phyloP scores from a whole-genome alignment of 2,113 vertebrate species.

The Lampris incognitus region DNA sequence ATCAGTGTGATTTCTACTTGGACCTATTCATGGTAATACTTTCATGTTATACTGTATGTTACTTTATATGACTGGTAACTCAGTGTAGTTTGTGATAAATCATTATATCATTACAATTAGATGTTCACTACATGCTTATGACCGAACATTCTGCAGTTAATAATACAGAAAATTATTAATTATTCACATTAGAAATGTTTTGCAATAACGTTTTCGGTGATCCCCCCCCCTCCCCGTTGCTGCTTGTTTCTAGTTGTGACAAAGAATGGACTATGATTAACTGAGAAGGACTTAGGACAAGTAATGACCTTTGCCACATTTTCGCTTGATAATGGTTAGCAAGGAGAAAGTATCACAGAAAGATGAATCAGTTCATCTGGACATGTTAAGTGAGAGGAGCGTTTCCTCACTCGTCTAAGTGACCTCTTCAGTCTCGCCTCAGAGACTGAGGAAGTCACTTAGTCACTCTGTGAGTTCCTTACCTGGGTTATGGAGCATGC shows the following conservation, averaged over 20 bases:
- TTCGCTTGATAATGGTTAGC: conserved; percentile 18
- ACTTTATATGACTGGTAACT: conserved; percentile 61
- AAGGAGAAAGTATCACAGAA: conserved; percentile 16
- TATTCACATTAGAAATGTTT: conserved; percentile 36
- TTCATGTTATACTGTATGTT: conserved; percentile 68
- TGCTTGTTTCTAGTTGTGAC: conserved; percentile 68
- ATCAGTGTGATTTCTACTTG: conserved; percentile 65
- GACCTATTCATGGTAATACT: conserved; percentile 54
- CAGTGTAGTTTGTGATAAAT: conserved; percentile 62
- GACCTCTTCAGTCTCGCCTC: too few relatives aligned
- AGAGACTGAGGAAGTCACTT: too few relatives aligned
- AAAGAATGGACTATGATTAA: conserved; percentile 55
- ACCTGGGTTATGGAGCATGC: too few relatives aligned
- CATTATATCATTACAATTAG: conserved; percentile 37
- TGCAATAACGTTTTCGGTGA: conserved; percentile 37
- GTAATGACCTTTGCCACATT: conserved; percentile 17
- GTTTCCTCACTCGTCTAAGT: too few relatives aligned
- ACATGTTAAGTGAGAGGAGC: too few relatives aligned
- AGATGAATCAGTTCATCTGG: too few relatives aligned
- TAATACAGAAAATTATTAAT: conserved; percentile 56
- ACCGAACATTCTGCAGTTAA: conserved; percentile 64
- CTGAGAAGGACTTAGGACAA: conserved; percentile 36
- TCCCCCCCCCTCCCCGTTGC: conserved; percentile 61
- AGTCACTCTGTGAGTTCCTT: too few relatives aligned
- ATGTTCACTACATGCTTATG: conserved; percentile 52